Evolutionary conservation across 2,113 vertebrate species (phyloP).

Genomic region (Brachypteracias leptosomus): DNA sequence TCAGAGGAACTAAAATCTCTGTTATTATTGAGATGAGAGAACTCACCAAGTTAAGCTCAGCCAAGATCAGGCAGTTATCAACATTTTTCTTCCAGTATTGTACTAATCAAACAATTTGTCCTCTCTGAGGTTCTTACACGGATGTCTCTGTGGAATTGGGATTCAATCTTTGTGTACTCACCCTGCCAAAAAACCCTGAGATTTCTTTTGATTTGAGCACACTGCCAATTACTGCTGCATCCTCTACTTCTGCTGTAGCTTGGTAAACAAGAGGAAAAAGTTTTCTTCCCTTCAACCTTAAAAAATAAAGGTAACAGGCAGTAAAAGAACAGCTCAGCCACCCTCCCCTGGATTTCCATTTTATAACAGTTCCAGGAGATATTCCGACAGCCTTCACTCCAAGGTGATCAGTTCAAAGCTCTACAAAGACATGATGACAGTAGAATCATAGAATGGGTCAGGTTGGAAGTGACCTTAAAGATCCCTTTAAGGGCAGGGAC

Average conservation of each 20-base stretch:
- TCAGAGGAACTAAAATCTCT: no score
- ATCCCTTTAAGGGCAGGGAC: no score
- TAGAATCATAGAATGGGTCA: no score
- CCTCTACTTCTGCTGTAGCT: not conserved
- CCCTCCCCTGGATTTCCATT: not conserved
- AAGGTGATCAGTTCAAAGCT: not conserved
- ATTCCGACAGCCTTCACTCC: not conserved
- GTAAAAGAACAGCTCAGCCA: not conserved
- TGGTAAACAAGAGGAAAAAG: not conserved
- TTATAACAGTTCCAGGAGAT: not conserved
- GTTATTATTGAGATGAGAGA: not conserved
- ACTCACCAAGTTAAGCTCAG: not conserved
- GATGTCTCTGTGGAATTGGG: not conserved
- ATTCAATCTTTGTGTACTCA: not conserved
- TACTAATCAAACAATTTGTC: not conserved
- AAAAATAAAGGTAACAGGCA: not conserved
- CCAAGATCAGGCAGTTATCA: not conserved
- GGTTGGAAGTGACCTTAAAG: no score
- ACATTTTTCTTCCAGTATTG: not conserved
- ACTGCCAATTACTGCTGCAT: not conserved
- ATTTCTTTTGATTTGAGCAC: not conserved
- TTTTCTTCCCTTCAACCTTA: not conserved
- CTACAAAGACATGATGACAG: fast-evolving
- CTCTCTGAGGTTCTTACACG: not conserved
- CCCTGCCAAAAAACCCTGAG: not conserved